Evolutionary conservation across 2,113 vertebrate species (phyloP), one percentile per base, ranked within the genome.

Genomic region (Elephantulus edwardii): DNA sequence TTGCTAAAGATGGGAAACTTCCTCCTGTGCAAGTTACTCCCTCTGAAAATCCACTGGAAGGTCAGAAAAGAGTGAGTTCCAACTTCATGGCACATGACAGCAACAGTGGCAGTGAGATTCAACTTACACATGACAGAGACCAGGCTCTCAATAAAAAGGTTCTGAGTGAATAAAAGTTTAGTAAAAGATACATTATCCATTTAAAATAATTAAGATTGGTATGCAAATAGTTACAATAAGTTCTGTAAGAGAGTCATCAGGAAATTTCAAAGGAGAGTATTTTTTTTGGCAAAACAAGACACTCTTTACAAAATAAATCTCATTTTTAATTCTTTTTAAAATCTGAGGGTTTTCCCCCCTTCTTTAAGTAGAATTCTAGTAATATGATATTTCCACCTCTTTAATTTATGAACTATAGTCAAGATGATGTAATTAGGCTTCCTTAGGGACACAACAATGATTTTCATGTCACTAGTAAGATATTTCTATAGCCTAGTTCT

Each of bases 371-470:
- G 8, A 17, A 64, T 3, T 50, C 48, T 35, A 66, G 13, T 22
- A 74, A 52, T 77, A 60, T 17, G 60, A 91, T 14, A 14, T 91
- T 91, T 93, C 81, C 91, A 17, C 83, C 58, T 93, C 94, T 91
- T 82, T 86, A 91, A 94, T 48, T 90, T 84, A 79, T 33, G 16
- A 93, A 72, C 66, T 83, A 60, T 88, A 86, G 68, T 91, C 90
- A 91, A 81, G 42, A 66, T 78, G 82, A 86, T 33, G 17, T 52
- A 22, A 72, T 88, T 93, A 86, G 22, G 16, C 62, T 78, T 94
- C 78, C 35, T 83, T 77, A 35, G 76, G 80, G 88, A 85, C 33
- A n/a, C 46, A 92, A 50, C 19, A 12, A 52, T 66, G 52, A 93
- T 72, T 79, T 62, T 44, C 26, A 81, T 50, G 42, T 52, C 40